Evolutionary conservation across 2,113 vertebrate species (phyloP).

Genomic region (Galeopterus variegatus): DNA sequence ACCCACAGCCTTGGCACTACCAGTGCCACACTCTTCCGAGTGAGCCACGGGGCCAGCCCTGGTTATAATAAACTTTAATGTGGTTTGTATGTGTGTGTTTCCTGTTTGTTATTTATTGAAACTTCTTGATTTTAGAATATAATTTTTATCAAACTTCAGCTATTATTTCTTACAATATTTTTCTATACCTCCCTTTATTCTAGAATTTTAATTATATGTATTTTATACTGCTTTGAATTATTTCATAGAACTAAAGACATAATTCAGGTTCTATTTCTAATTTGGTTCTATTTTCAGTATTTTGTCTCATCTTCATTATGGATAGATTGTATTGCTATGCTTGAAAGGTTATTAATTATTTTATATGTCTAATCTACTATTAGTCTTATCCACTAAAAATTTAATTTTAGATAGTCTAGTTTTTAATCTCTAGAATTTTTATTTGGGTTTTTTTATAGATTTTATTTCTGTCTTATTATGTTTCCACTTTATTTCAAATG

Average conservation of each 20-base stretch:
- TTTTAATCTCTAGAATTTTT: not conserved
- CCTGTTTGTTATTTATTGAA: not conserved
- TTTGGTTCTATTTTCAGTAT: rapidly evolving
- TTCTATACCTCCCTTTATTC: not conserved
- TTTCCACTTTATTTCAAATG: not conserved
- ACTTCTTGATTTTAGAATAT: not conserved
- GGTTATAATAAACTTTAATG: not conserved
- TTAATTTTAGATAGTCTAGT: conserved; percentile 3
- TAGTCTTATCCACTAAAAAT: not conserved
- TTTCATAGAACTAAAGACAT: not conserved
- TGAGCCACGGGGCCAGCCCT: too few species aligned
- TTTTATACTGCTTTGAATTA: not conserved
- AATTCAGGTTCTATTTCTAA: not conserved
- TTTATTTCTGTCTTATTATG: not conserved
- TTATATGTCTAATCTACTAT: not conserved
- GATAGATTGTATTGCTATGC: not conserved
- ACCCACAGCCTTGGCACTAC: too few species aligned
- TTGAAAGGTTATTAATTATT: not conserved
- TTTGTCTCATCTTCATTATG: not conserved
- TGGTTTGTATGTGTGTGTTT: not conserved
- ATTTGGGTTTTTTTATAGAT: not conserved
- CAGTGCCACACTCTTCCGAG: not conserved
- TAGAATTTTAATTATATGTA: not conserved
- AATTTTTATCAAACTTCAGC: not conserved
- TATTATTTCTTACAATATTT: not conserved